A percentile compares a stretch with the other conserved stretches of the same genome.
phyloP scores from a whole-genome alignment of 2,797 vertebrate species.

The Acanthiza pusilla region DNA sequence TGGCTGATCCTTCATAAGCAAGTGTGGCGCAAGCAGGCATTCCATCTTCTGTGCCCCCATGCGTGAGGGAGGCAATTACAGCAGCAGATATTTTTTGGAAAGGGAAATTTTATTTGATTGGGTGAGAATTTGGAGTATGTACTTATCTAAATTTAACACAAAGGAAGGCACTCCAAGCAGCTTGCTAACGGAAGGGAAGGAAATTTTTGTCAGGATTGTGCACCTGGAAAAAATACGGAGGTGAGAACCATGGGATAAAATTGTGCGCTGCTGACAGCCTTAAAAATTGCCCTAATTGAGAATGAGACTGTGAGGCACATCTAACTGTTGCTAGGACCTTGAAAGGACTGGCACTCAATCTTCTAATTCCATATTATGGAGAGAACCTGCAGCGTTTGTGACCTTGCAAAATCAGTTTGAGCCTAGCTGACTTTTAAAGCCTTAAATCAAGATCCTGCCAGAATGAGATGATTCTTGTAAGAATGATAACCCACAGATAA shows the following conservation, averaged over 20 bases:
- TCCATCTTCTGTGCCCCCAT: background rate
- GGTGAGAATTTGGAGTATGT: background rate
- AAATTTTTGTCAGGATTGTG: background rate
- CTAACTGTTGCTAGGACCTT: conserved; percentile 36
- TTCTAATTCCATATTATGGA: conserved; percentile 52
- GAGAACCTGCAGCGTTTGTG: conserved; percentile 44
- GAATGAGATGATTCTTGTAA: conserved; percentile 63
- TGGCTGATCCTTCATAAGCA: background rate
- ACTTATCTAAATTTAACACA: background rate
- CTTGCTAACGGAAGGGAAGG: background rate
- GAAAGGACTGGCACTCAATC: conserved; percentile 32
- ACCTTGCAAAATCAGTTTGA: conserved; percentile 75
- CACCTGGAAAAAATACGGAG: conserved; percentile 38
- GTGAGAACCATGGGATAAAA: background rate
- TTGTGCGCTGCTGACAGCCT: conserved; percentile 32
- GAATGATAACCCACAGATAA: conserved; percentile 74
- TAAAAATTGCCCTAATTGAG: conserved; percentile 55
- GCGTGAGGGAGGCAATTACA: background rate
- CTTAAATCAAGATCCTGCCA: conserved; percentile 73
- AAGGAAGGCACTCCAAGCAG: background rate
- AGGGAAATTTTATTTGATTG: background rate
- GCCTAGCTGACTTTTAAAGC: conserved; percentile 61
- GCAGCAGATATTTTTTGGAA: background rate
- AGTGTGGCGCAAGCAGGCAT: background rate
- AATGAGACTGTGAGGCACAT: conserved; percentile 34